Conservation (phyloP, 2,888 invertebrate species). For the Hydraecia micacea region DNA sequence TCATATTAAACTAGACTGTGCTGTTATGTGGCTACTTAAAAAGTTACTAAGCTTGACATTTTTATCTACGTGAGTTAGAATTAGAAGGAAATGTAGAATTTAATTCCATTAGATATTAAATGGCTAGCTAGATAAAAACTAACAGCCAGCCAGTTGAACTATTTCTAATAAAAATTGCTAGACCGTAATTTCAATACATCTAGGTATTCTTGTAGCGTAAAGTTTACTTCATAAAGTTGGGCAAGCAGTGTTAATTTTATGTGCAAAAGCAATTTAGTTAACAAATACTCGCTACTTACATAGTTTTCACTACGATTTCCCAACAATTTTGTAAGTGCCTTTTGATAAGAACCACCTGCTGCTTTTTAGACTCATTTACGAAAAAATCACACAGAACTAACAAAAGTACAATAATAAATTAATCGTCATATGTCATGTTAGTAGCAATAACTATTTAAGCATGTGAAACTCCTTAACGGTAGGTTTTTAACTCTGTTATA, state of each 20-base stretch:
- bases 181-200: constrained; percentile 34
- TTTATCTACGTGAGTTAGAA: constrained; percentile 16
- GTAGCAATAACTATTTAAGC: constrained; percentile 86
- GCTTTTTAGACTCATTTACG: constrained; percentile 53
- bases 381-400: constrained; percentile 75
- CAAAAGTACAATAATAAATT: constrained; percentile 80
- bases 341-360: constrained; percentile 60
- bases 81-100: constrained; percentile 34
- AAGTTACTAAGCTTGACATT: constrained; percentile 31
- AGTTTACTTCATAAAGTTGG: constrained; percentile 46
- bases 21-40: constrained; percentile 50
- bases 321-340: constrained; percentile 59
- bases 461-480: constrained; percentile 87
- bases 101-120: constrained; percentile 44
- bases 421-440: constrained; percentile 87
- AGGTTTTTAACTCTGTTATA: constrained; percentile 86
- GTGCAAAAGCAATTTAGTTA: constrained; percentile 53
- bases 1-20: constrained; percentile 62
- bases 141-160: constrained; percentile 22
- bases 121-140: constrained; percentile 34
- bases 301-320: constrained; percentile 54
- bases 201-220: constrained; percentile 38
- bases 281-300: constrained; percentile 42
- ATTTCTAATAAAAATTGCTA: constrained; percentile 49
- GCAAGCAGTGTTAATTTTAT: constrained; percentile 49